Evolutionary conservation across 2,888 invertebrate genomes (phyloP).

Genomic region (Athalia rosae): DNA sequence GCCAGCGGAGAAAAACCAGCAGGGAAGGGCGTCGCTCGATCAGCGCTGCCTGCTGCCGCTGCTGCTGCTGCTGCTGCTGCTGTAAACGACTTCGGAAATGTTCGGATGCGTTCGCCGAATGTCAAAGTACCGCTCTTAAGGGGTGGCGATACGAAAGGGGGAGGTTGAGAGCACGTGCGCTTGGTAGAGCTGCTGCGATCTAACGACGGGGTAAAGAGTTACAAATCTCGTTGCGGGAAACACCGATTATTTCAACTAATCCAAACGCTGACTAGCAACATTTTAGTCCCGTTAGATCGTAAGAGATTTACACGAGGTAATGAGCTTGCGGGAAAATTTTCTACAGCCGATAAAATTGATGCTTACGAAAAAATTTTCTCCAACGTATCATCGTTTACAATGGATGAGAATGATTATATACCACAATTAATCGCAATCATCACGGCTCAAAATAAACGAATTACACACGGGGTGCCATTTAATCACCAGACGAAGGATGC

Average conservation of each 20-base stretch:
- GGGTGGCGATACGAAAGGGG: neutral
- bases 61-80: constrained; percentile 49
- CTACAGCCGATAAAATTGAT: no score
- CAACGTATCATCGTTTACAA: no score
- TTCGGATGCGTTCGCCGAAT: constrained; percentile 58
- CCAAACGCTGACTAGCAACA: no score
- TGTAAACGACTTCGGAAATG: constrained; percentile 58
- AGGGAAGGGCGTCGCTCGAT: constrained; percentile 62
- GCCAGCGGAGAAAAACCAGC: constrained; percentile 42
- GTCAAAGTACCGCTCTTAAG: constrained; percentile 52
- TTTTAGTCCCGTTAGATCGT: no score
- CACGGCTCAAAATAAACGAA: no score
- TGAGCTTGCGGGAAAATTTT: no score
- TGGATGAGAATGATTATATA: no score
- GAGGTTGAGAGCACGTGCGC: constrained; percentile 54
- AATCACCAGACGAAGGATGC: neutral
- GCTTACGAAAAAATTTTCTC: no score
- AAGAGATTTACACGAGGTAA: no score
- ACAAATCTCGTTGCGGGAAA: constrained; percentile 30
- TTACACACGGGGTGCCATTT: no score
- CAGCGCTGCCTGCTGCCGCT: constrained; percentile 14
- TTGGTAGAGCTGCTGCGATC: constrained; percentile 60
- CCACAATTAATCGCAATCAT: no score
- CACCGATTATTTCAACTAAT: constrained; percentile 5
- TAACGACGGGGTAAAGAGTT: constrained; percentile 50